These are phyloP conservation scores for Crocuta crocuta DNA, from an alignment of 2,113 vertebrate genomes.

Conservation along the genomic window DNA sequence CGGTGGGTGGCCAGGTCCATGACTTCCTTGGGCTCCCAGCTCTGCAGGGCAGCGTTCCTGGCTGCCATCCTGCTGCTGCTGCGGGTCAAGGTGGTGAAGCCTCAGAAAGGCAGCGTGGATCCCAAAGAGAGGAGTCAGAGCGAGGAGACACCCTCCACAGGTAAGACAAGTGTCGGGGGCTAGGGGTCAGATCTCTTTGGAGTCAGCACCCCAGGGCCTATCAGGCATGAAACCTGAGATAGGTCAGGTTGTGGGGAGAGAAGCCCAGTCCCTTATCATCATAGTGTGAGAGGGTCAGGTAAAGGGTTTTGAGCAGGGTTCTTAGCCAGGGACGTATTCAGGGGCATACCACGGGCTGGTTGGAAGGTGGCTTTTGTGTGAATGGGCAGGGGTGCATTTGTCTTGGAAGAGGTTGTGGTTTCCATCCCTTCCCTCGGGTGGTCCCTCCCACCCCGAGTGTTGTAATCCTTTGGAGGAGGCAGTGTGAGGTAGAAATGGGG, in stretches of 20 bases:
- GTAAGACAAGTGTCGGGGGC: not conserved
- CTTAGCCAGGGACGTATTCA: not conserved
- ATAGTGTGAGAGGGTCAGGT: not conserved
- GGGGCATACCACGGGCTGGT: rapidly evolving
- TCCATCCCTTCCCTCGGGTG: not conserved
- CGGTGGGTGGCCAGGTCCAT: not conserved
- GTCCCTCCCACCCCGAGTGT: not conserved
- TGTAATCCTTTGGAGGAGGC: not conserved
- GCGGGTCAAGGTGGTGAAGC: not conserved
- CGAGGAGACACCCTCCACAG: not conserved
- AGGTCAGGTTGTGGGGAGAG: no score
- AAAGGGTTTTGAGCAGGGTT: not conserved
- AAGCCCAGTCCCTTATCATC: rapidly evolving
- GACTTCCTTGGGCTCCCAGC: constrained; percentile 36
- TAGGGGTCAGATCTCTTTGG: no score
- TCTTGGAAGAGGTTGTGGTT: not conserved
- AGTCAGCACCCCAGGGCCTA: no score
- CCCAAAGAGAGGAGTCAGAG: not conserved
- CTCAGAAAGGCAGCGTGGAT: not conserved
- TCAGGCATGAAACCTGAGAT: not conserved
- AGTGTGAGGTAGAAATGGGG: not conserved
- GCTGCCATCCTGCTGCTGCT: constrained; percentile 60
- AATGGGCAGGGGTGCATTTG: not conserved
- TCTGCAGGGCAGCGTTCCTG: constrained; percentile 45
- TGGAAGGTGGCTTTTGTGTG: not conserved